Evolutionary conservation across 2,888 invertebrate genomes (phyloP), one percentile per base, ranked within the genome.

Genomic region (Podotricha telesiphe): DNA sequence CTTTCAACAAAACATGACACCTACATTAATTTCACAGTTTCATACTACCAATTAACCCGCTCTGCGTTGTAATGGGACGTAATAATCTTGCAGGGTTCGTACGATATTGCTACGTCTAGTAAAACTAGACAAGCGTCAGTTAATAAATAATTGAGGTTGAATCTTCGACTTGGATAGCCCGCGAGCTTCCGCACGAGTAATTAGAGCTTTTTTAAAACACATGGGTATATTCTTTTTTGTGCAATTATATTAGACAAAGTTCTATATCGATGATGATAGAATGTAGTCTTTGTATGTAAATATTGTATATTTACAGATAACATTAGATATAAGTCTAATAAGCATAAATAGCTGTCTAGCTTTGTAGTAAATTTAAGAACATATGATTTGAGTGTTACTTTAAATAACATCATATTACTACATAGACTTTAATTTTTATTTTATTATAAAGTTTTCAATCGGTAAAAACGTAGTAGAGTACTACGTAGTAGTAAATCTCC

Each of bases 11-110:
- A 73, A 75, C 73, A 73, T 63, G 72, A 70, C 74, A 71, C 68
- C 71, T 65, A 67, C 72, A 76, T 77, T 74, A 74, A 77, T 76
- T 73, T 71, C 65, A 68, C 69, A 74, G 76, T 75, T 76, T 67
- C 70, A 66, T 66, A 69, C 51, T 71, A 64, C 70, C 73, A 75
- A 76, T 77, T 74, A 74, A 69, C 72, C 67, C 65, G 69, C 73
- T 71, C 64, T 67, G 56, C 34, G 58, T 67, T 65, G 69, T 73
- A 70, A 74, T 65, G 62, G 66, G 68, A 58, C 67, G 61, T 68
- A 68, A 70, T 65, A 72, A 71, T 48, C 67, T 55, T 65, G 62
- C 65, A 50, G 62, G 71, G 70, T 67, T 71, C 51, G 47, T 58
- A n/a, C 48, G 45, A 22, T 67, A 61, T 61, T 50, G 47, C 40